These are phyloP conservation scores for Lethrus apterus DNA, from an alignment of 1,140 invertebrate genomes.

Conservation along the genomic window DNA sequence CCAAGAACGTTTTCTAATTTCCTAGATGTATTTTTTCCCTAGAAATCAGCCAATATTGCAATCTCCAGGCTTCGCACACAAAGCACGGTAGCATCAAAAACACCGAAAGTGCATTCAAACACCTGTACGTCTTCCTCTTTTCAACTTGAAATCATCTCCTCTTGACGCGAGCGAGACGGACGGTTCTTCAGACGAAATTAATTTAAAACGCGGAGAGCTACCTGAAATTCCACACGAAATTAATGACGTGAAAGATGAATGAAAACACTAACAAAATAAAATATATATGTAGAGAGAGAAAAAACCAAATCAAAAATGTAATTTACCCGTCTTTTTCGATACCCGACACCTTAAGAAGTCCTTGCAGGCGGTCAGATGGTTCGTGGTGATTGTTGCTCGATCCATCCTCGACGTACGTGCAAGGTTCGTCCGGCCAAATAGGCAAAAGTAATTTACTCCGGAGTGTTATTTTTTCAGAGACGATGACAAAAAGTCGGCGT, in stretches of 20 bases:
- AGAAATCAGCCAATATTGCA: no score
- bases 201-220: constrained; percentile 19
- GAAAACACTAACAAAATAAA: constrained; percentile 22
- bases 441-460: constrained; percentile 7
- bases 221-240: constrained; percentile 21
- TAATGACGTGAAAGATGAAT: constrained; percentile 23
- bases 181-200: no score
- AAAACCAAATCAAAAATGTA: constrained; percentile 14
- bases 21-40: no score
- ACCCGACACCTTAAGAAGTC: constrained; percentile 17
- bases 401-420: neutral
- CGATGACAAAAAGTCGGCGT: constrained; percentile 5
- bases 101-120: no score
- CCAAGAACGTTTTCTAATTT: no score
- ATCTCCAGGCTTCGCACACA: no score
- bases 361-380: constrained; percentile 9
- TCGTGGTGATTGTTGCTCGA: no score
- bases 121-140: no score
- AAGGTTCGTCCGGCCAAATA: neutral
- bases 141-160: no score
- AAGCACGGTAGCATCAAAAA: no score
- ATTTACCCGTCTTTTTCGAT: constrained; percentile 15
- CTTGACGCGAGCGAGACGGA: no score
- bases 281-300: no score
- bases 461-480: constrained; percentile 1